Conservation (phyloP, 2,797 vertebrate genomes). For the Chelonia mydas region DNA sequence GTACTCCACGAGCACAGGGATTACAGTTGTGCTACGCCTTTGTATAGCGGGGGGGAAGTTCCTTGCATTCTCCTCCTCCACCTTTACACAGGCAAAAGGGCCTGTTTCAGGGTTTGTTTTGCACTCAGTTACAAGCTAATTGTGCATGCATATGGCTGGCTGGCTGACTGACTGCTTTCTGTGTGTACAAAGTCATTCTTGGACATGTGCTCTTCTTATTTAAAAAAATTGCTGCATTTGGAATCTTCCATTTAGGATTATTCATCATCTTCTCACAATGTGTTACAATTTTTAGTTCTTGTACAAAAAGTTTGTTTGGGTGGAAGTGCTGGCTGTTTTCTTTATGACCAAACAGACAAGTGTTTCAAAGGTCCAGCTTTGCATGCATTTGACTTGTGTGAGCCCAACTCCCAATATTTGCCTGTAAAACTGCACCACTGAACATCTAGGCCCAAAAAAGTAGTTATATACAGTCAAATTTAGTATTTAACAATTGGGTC, state of each 20-base stretch:
- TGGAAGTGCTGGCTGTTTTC: background rate
- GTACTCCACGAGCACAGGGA: background rate
- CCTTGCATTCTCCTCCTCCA: background rate
- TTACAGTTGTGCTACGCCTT: background rate
- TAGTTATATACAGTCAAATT: background rate
- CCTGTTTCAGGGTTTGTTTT: background rate
- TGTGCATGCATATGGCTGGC: rapidly evolving
- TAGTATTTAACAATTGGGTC: background rate
- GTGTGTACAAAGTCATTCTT: background rate
- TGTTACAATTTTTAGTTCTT: background rate
- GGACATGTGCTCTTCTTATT: background rate
- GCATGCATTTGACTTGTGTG: background rate
- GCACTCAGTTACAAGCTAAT: background rate
- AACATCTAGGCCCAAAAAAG: background rate
- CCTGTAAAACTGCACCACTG: background rate
- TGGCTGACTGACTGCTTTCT: background rate
- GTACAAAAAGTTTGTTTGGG: background rate
- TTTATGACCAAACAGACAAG: background rate
- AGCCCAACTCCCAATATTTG: background rate
- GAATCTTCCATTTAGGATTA: background rate
- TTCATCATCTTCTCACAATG: background rate
- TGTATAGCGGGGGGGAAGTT: background rate
- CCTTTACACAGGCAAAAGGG: background rate
- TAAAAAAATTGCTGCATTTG: background rate
- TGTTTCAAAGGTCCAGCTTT: background rate